Evolutionary conservation across 2,888 invertebrate genomes (phyloP).

Genomic region (Andrena flavipes): DNA sequence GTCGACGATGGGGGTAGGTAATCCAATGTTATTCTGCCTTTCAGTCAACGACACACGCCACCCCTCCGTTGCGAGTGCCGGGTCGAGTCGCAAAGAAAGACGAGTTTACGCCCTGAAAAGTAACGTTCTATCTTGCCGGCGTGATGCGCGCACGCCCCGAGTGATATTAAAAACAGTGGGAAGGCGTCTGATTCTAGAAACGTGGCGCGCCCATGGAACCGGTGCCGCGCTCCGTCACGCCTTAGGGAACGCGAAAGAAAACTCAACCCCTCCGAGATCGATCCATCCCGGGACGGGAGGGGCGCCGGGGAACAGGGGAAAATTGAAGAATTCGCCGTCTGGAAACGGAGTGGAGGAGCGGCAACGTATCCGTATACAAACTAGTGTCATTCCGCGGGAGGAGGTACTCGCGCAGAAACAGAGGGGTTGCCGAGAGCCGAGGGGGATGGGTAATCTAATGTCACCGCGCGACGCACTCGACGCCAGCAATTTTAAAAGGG

Average conservation of each 20-base stretch:
- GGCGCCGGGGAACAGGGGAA: neutral
- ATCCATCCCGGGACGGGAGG: neutral
- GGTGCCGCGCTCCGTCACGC: neutral
- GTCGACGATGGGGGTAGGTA: constrained; percentile 54
- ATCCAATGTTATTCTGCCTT: constrained; percentile 71
- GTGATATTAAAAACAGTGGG: constrained; percentile 7
- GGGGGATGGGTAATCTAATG: constrained; percentile 67
- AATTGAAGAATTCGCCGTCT: constrained; percentile 23
- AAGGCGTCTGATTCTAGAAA: neutral
- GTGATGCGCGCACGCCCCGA: neutral
- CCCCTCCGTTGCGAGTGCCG: constrained; percentile 4
- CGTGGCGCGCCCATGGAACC: neutral
- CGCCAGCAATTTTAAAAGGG: constrained; percentile 47
- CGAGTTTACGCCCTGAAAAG: neutral
- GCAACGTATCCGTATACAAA: constrained; percentile 36
- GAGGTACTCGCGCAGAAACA: constrained; percentile 27
- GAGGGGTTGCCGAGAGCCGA: constrained; percentile 23
- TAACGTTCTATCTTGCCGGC: constrained; percentile 2
- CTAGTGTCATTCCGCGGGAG: constrained; percentile 17
- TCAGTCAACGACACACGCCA: constrained; percentile 61
- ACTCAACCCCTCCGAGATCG: neutral
- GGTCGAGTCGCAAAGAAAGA: constrained; percentile 3
- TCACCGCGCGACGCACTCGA: constrained; percentile 65
- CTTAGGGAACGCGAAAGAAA: neutral
- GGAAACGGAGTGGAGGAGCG: neutral